phyloP scores from a whole-genome alignment of 1,140 invertebrate species.

The Listronotus bonariensis region DNA sequence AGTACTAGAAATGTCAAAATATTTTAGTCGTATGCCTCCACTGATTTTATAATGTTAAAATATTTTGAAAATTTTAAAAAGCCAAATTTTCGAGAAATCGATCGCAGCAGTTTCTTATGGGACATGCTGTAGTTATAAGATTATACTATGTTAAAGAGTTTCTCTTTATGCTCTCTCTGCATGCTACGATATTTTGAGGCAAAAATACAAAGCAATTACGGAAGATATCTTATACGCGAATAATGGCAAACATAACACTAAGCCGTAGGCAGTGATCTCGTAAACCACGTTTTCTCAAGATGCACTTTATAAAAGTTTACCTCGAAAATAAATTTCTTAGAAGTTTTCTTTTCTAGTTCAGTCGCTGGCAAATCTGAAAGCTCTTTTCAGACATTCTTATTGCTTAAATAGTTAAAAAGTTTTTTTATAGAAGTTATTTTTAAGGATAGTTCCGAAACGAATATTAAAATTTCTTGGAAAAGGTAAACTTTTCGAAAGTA shows the following conservation, averaged over 20 bases:
- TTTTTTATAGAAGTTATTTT: slow-evolving; percentile 25
- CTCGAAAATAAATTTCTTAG: slow-evolving; percentile 21
- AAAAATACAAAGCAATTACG: slow-evolving; percentile 13
- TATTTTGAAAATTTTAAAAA: too few relatives aligned
- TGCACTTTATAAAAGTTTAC: slow-evolving; percentile 18
- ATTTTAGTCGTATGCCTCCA: too few relatives aligned
- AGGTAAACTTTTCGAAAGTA: not conserved
- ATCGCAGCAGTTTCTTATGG: too few relatives aligned
- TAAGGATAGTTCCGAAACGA: not conserved
- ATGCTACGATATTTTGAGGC: not conserved
- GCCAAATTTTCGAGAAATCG: too few relatives aligned
- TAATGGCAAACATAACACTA: slow-evolving; percentile 10
- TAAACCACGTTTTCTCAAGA: slow-evolving; percentile 18
- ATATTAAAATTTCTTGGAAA: slow-evolving; percentile 17
- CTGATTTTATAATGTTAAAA: too few relatives aligned
- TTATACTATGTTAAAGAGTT: too few relatives aligned
- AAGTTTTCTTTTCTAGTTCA: slow-evolving; percentile 20
- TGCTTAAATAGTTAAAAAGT: slow-evolving; percentile 27
- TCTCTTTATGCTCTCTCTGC: too few relatives aligned
- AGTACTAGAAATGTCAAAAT: too few relatives aligned
- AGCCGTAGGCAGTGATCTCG: slow-evolving; percentile 11
- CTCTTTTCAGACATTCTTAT: slow-evolving; percentile 21
- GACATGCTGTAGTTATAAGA: too few relatives aligned
- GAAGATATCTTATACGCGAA: slow-evolving; percentile 3
- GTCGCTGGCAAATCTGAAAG: slow-evolving; percentile 16